Base-by-base conservation (phyloP, 2,888 invertebrate species). In the Chorisops tibialis region DNA sequence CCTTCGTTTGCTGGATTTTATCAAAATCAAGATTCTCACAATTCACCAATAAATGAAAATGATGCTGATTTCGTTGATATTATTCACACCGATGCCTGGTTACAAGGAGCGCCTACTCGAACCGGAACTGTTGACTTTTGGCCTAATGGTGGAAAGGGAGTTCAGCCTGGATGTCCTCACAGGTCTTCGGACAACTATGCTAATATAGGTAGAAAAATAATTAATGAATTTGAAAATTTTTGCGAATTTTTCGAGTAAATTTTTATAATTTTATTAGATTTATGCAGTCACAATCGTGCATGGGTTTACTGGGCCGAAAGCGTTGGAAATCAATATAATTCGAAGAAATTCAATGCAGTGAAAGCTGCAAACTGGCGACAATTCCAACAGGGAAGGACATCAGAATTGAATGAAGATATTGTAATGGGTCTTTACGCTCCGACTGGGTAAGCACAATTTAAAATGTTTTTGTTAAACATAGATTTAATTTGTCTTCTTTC, bases 61-160 rank as follows among this genome's bases (percentile, higher is more conserved):
- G 84, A 85, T 70, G 85, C 85, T 0, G 81, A 82, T 48, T 83
- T 84, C 47, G 85, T 85, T 1, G 85, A 88, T 72, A 81, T 88
- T 4, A 87, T 88, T 63, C 88, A 88, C 70, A 86, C 88, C 0
- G 86, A 87, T 67, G 84, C 84, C 0, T 84, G 84, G 35, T 1
- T 80, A 0, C 84, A 84, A 63, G 85, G 85, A 0, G 83, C 84
- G 0, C 84, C 84, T 0, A 79, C 81, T 1, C 73, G 77, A 14
- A 83, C 84, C 0, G 85, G 84, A 1, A 82, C 82, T 0, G 83
- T 77, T 0, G 85, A 85, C 68, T 85, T 85, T 73, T 85, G 84
- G 85, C 85, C 85, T 0, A 85, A 85, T 65, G 80, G 81, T 0
- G 85, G 85, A 1, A 81, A 80, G 68, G 80, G 82, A 58, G 70